Base-by-base conservation (phyloP, 2,888 invertebrate genomes). In the Rhorus exstirpatorius region DNA sequence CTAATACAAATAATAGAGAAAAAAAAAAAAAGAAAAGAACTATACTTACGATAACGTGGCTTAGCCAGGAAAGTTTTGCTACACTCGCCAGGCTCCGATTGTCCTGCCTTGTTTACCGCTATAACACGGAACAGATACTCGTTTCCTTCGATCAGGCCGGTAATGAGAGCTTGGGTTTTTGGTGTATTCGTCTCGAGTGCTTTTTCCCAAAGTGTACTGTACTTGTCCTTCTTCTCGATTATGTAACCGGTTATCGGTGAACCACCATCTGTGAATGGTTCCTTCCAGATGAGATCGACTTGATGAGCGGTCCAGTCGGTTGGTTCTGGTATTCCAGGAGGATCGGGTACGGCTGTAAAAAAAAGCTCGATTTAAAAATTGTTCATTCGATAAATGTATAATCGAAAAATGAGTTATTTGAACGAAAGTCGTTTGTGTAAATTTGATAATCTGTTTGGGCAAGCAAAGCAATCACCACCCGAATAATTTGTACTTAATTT, bases 61-160 rank as follows among this genome's bases (percentile, higher is more conserved):
- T 97, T 97, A 71, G 97, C 97, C 77, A 95, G 94, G 93, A 98
- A 97, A 89, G 95, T 96, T 93, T 97, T 97, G 93, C 97, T 96
- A 21, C 97, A 94, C 76, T 97, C 97, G 7, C 98, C 98, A 0
- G 99, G 98, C 87, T 98, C 97, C 89, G 99, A 97, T 91, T 96
- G 96, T 0, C 99, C 99, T 8, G 98, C 98, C 92, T 98, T 97
- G 94, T 99, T 99, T 72, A 99, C 94, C 7, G 99, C 99, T 86
- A 98, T 96, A 35, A 99, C 96, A 35, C 99, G 96, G 96, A 99
- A 99, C 93, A 99, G 98, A 93, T 98, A 99, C 91, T 99, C 98
- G 92, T 98, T 98, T 87, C 99, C 99, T 94, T 99, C 99, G 89
- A 97, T 97, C 61, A 99, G 93, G 51, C 98, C 98, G 90, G 97